A percentile compares a stretch with the other conserved stretches of the same genome.
phyloP scores from a whole-genome alignment of 2,888 invertebrate genomes.

The Mythimna ferrago region DNA sequence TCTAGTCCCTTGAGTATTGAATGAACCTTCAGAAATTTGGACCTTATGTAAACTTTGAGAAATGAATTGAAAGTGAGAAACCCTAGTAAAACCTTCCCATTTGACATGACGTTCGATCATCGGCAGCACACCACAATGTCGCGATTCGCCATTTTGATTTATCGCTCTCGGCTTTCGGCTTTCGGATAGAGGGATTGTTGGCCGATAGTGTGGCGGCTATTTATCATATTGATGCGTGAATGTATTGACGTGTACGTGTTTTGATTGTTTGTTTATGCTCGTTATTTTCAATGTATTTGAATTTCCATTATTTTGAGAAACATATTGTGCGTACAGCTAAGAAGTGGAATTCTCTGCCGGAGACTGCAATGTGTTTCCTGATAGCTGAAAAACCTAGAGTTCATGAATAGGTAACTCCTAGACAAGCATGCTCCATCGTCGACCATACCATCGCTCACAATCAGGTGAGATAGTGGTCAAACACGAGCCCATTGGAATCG shows the following conservation, averaged over 20 bases:
- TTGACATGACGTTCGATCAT: conserved; percentile 19
- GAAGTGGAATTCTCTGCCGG: no score
- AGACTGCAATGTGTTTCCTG: no score
- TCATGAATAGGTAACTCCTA: no score
- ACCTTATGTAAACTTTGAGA: not conserved
- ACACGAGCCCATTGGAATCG: no score
- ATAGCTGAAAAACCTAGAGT: no score
- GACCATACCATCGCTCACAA: no score
- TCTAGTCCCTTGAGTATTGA: not conserved
- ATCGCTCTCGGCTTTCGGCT: conserved; percentile 41
- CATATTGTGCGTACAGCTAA: no score
- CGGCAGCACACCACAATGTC: conserved; percentile 8
- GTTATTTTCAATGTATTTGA: no score
- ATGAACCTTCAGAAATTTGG: not conserved
- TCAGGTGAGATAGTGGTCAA: no score
- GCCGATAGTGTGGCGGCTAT: conserved; percentile 35
- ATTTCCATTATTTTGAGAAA: no score
- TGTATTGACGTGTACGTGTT: not conserved
- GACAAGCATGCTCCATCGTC: no score
- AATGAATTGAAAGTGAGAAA: conserved; percentile 18
- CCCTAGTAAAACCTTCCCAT: conserved; percentile 8
- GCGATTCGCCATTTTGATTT: conserved; percentile 50
- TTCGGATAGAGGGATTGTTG: conserved; percentile 11
- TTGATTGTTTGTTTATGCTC: conserved; percentile 1
- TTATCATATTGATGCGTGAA: conserved; percentile 10